Percentiles rank a stretch among this genome's conserved stretches.
These are phyloP conservation scores for Coelopa frigida DNA, from an alignment of 1,140 invertebrate species.

Conservation along the genomic window DNA sequence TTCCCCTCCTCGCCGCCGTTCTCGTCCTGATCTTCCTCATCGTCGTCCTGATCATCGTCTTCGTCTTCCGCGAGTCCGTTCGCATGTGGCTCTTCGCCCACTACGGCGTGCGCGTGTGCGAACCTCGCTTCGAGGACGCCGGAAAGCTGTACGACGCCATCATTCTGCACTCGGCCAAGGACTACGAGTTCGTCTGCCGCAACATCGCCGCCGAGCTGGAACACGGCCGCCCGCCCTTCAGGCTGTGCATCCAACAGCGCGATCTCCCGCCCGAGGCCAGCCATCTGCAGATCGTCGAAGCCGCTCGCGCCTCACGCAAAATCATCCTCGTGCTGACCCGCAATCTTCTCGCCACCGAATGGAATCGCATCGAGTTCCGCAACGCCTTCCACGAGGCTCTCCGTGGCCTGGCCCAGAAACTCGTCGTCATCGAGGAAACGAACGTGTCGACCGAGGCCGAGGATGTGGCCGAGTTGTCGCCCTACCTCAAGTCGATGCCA, in stretches of 20 bases:
- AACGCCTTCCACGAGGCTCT: constrained; percentile 80
- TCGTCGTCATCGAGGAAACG: constrained; percentile 79
- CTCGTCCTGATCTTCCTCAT: constrained; percentile 65
- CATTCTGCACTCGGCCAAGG: constrained; percentile 86
- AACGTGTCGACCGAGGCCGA: constrained; percentile 70
- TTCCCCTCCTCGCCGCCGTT: constrained; percentile 72
- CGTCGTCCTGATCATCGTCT: constrained; percentile 67
- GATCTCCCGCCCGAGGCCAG: constrained; percentile 65
- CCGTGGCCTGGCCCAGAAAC: constrained; percentile 70
- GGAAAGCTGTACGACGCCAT: constrained; percentile 89
- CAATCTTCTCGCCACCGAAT: constrained; percentile 80
- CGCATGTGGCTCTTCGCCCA: constrained; percentile 82
- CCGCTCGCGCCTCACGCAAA: constrained; percentile 74
- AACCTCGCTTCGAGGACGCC: constrained; percentile 57
- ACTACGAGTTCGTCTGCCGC: constrained; percentile 81
- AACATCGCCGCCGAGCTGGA: constrained; percentile 79
- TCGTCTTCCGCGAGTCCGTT: constrained; percentile 77
- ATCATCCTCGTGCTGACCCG: constrained; percentile 73
- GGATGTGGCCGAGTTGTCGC: constrained; percentile 76
- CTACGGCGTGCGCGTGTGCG: constrained; percentile 73
- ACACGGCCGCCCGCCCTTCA: constrained; percentile 59
- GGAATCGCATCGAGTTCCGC: constrained; percentile 75
- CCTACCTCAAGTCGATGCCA: constrained; percentile 78
- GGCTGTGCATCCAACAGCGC: constrained; percentile 80
- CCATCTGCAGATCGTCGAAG: constrained; percentile 74